phyloP scores from a whole-genome alignment of 2,113 vertebrate genomes.

The Cricetomys ansorgei region DNA sequence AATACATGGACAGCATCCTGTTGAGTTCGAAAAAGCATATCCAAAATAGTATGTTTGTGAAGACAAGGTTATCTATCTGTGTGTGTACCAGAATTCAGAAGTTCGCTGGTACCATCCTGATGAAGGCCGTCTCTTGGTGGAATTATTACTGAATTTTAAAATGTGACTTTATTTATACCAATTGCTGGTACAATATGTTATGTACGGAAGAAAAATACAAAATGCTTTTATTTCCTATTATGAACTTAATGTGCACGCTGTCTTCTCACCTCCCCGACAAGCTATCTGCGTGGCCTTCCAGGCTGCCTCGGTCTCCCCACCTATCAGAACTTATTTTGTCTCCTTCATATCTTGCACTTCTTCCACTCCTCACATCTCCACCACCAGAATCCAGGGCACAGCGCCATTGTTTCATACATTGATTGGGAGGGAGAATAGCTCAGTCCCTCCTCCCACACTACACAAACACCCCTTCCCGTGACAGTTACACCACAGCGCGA shows the following conservation, averaged over 20 bases:
- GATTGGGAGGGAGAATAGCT: background rate
- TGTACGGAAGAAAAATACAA: background rate
- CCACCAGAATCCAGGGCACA: background rate
- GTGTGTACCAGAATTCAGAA: background rate
- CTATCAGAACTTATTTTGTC: too few species aligned
- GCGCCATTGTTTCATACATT: background rate
- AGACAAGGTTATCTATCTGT: background rate
- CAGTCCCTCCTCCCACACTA: too few species aligned
- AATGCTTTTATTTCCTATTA: background rate
- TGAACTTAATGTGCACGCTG: background rate
- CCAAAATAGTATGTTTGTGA: background rate
- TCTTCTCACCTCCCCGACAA: too few species aligned
- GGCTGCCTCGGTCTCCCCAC: background rate
- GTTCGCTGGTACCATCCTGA: background rate
- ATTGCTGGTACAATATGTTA: background rate
- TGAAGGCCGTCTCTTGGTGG: background rate
- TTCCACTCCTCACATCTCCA: background rate
- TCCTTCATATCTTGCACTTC: background rate
- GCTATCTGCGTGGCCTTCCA: background rate
- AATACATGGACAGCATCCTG: background rate
- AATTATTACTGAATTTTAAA: conserved; percentile 36
- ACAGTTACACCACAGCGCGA: background rate
- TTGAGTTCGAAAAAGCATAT: background rate
- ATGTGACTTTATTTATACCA: background rate
- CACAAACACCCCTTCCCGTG: background rate